Conservation (phyloP, 2,797 vertebrate genomes). For the Masticophis lateralis region DNA sequence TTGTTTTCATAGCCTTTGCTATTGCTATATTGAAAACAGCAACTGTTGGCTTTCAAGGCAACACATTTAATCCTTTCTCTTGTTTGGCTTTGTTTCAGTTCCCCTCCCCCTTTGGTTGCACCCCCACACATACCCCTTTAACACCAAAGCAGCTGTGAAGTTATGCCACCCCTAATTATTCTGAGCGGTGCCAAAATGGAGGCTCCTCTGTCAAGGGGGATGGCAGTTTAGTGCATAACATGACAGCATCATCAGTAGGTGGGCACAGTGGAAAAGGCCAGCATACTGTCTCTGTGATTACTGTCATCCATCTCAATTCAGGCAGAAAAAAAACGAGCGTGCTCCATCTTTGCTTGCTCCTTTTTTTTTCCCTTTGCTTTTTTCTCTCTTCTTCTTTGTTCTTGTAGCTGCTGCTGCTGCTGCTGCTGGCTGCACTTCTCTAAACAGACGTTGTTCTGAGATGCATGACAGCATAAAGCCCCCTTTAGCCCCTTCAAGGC, state of each 20-base stretch:
- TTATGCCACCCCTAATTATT: slow-evolving; percentile 60
- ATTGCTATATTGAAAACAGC: neutral
- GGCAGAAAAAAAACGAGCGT: slow-evolving; percentile 49
- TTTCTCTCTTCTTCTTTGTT: neutral
- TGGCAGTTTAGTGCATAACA: slow-evolving; percentile 61
- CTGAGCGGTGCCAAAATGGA: slow-evolving; percentile 55
- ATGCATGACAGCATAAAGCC: slow-evolving; percentile 23
- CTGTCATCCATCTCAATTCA: slow-evolving; percentile 65
- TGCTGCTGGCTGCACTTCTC: slow-evolving; percentile 26
- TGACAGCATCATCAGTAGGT: slow-evolving; percentile 73
- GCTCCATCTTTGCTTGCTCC: slow-evolving; percentile 39
- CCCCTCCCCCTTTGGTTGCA: slow-evolving; percentile 34
- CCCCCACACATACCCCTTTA: slow-evolving; percentile 23
- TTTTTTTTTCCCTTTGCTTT: neutral
- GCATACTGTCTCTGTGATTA: slow-evolving; percentile 63
- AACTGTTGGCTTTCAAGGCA: slow-evolving; percentile 33
- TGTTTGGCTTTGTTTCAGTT: slow-evolving; percentile 42
- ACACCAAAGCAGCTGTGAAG: slow-evolving; percentile 54
- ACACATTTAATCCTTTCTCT: slow-evolving; percentile 56
- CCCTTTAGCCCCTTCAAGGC: slow-evolving; percentile 35
- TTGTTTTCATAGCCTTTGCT: slow-evolving; percentile 9
- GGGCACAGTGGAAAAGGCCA: slow-evolving; percentile 70
- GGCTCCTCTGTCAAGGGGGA: slow-evolving; percentile 59
- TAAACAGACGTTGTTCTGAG: neutral
- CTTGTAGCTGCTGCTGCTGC: neutral